Percentiles rank a stretch among this genome's conserved stretches.
Conservation (phyloP, 2,797 vertebrate genomes). For the Tokudaia tokunoshimensis region DNA sequence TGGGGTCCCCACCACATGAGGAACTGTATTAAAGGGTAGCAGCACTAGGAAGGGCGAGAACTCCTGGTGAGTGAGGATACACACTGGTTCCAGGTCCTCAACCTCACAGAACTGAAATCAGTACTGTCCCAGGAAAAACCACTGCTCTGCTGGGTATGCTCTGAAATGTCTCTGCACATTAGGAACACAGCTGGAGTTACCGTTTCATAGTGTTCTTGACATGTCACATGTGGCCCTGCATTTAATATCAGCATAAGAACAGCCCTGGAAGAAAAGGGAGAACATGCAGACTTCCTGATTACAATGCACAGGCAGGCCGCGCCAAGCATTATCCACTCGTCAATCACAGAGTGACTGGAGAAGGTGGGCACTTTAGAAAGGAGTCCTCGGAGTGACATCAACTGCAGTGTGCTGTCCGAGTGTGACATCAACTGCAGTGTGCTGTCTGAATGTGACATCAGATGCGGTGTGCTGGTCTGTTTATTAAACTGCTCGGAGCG, state of each 20-base stretch:
- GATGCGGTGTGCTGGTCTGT: too few species aligned
- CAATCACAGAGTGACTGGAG: constrained; percentile 76
- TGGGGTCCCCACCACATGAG: background rate
- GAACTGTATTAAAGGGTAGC: background rate
- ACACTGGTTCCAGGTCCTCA: constrained; percentile 31
- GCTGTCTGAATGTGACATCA: background rate
- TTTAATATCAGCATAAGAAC: constrained; percentile 81
- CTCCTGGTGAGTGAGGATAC: background rate
- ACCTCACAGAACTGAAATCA: constrained; percentile 59
- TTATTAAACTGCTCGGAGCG: too few species aligned
- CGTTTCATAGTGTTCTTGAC: constrained; percentile 50
- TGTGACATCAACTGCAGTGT: constrained; percentile 62
- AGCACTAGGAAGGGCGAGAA: background rate
- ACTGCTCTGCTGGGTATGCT: constrained; percentile 44
- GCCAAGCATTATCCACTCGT: constrained; percentile 44
- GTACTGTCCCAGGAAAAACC: constrained; percentile 39
- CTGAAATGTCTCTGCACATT: constrained; percentile 5
- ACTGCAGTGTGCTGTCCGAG: too few species aligned
- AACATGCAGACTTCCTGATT: background rate
- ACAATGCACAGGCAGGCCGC: constrained; percentile 55
- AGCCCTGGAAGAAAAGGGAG: constrained; percentile 74
- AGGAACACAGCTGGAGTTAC: constrained; percentile 63
- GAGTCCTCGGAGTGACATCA: constrained; percentile 69
- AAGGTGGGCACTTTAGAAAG: constrained; percentile 70
- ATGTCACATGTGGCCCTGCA: constrained; percentile 73